These are phyloP conservation scores for Leptinotarsa juncta DNA, from an alignment of 2,888 invertebrate genomes.

Conservation along the genomic window DNA sequence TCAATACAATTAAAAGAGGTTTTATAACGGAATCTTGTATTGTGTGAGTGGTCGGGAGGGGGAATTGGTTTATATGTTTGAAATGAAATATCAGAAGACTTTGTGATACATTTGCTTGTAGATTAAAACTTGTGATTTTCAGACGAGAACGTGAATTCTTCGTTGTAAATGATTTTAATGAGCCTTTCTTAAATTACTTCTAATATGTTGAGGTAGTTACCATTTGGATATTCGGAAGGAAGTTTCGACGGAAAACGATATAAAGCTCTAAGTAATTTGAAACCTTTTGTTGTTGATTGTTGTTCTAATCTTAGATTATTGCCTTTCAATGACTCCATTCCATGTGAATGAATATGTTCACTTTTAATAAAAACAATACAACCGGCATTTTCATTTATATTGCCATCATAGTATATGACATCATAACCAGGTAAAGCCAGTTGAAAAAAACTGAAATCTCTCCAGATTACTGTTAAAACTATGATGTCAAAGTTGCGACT, in stretches of 20 bases:
- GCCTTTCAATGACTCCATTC: not conserved
- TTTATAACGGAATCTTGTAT: too few relatives aligned
- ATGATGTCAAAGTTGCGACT: not conserved
- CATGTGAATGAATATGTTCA: not conserved
- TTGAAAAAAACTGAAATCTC: not conserved
- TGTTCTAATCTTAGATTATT: not conserved
- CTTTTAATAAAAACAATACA: not conserved
- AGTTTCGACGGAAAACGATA: not conserved
- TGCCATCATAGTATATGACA: conserved; percentile 6
- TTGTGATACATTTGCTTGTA: too few relatives aligned
- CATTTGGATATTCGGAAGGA: not conserved
- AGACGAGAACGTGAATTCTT: too few relatives aligned
- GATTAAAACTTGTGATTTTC: too few relatives aligned
- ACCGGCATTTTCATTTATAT: conserved; percentile 3
- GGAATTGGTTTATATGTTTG: too few relatives aligned
- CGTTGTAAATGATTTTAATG: too few relatives aligned
- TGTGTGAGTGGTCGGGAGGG: too few relatives aligned
- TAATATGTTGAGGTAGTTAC: too few relatives aligned
- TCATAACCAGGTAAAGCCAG: not conserved
- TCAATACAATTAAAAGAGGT: too few relatives aligned
- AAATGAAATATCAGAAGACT: too few relatives aligned
- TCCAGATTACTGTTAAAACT: conserved; percentile 14
- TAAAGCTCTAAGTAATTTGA: not conserved
- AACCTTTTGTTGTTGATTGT: not conserved
- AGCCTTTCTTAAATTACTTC: too few relatives aligned